Conservation (phyloP, 2,113 vertebrate species). For the Pteronura brasiliensis region DNA sequence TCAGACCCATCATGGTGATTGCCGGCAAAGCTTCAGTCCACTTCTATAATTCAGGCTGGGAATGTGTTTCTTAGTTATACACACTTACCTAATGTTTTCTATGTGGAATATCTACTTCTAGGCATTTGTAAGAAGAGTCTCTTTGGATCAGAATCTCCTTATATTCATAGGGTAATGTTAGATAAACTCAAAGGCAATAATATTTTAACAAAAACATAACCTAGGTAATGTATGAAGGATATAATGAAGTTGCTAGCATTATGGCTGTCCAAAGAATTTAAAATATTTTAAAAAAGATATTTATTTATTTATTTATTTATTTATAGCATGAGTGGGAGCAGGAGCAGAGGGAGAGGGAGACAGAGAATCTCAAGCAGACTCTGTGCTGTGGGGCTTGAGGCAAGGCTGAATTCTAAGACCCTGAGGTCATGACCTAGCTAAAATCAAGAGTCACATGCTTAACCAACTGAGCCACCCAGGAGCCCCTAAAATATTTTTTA, state of each 20-base stretch:
- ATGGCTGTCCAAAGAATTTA: neutral
- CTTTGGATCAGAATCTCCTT: slow-evolving; percentile 32
- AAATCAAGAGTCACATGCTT: neutral
- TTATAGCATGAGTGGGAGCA: neutral
- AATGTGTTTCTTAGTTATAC: neutral
- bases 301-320: neutral
- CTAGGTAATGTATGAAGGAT: neutral
- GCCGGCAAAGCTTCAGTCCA: neutral
- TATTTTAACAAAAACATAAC: neutral
- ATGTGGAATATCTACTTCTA: neutral
- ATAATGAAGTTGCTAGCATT: neutral
- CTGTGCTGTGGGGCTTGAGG: neutral
- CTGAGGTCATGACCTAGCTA: neutral
- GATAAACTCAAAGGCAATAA: neutral
- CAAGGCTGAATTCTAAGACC: neutral
- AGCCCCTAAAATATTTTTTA: neutral
- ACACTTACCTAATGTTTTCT: neutral
- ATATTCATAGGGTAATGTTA: neutral
- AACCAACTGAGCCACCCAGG: neutral
- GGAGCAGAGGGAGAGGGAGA: neutral
- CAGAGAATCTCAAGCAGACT: neutral
- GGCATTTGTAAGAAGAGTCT: neutral
- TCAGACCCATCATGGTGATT: neutral
- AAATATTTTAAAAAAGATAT: neutral
- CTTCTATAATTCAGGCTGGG: neutral